Base-by-base conservation (phyloP, 2,888 invertebrate genomes). In the Pemphredon lugubris region DNA sequence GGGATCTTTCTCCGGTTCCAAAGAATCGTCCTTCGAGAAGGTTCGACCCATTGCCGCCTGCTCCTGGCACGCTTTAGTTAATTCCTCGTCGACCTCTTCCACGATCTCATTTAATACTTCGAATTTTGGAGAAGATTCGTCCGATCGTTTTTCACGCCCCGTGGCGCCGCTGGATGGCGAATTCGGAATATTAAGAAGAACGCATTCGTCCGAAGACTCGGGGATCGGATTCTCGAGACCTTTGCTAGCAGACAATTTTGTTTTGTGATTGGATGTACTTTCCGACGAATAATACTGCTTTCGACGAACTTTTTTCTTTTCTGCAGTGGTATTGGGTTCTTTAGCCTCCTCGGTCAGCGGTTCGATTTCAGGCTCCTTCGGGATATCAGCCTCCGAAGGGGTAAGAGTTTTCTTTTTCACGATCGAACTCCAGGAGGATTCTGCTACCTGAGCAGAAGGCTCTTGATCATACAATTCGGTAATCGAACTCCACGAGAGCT, bases 61-160 rank as follows among this genome's bases (percentile, higher is more conserved):
- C 91, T 79, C 60, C 83, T 85, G 50, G 88, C 13, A n/a, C 9
- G 7, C 7, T 2, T 44, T 34, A 88, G 71, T 88, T 86, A 47
- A 79, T 85, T 6, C 71, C 77, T 54, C 40, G 39, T 21, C n/a
- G n/a, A 54, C 53, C 7, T 63, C 57, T 11, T 59, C 39, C 1
- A 1, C 16, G 4, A 50, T 7, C 18, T 61, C 48, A 23, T 37
- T 26, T 1, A 13, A 5, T 2, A 9, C 2, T 3, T 60, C 32
- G 0, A 54, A 1, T 14, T 60, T 60, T 18, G 14, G n/a, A 23
- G 37, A 39, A 11, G 32, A 9, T 2, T 40, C 44, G 11, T 45
- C 59, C 6, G 2, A 6, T 21, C 11, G 7, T 20, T 39, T 40
- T 20, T 58, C n/a, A 3, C 7, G 7, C 7, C 13, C 47, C 3